phyloP scores from a whole-genome alignment of 2,797 vertebrate species.

The Spinus pinus region DNA sequence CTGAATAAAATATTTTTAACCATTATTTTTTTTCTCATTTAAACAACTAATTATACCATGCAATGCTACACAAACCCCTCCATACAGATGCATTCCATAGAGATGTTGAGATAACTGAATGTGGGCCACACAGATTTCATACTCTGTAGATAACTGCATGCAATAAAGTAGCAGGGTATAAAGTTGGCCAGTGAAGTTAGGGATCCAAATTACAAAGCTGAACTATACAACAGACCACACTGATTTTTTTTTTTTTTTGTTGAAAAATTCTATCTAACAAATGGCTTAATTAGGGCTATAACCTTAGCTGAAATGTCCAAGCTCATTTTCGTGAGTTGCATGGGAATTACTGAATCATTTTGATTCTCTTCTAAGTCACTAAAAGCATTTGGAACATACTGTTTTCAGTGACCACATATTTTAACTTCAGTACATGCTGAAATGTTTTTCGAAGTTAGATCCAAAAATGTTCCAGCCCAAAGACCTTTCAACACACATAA shows the following conservation, averaged over 20 bases:
- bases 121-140: neutral
- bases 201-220: neutral
- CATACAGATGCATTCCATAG: neutral
- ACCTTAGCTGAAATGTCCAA: neutral
- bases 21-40: neutral
- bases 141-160: neutral
- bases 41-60: neutral
- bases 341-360: slow-evolving; percentile 38
- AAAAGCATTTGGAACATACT: slow-evolving; percentile 48
- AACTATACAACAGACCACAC: neutral
- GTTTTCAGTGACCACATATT: slow-evolving; percentile 60
- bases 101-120: neutral
- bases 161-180: neutral
- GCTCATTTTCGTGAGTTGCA: slow-evolving; percentile 22
- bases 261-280: neutral
- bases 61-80: neutral
- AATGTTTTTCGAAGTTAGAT: slow-evolving; percentile 54
- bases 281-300: neutral
- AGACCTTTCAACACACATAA: slow-evolving; percentile 43
- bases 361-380: slow-evolving; percentile 53
- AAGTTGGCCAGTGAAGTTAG: neutral
- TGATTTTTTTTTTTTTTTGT: neutral
- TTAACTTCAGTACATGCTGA: slow-evolving; percentile 52
- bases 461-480: slow-evolving; percentile 38
- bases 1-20: neutral